phyloP scores from a whole-genome alignment of 1,140 invertebrate genomes.

The Scaptomyza pallida region DNA sequence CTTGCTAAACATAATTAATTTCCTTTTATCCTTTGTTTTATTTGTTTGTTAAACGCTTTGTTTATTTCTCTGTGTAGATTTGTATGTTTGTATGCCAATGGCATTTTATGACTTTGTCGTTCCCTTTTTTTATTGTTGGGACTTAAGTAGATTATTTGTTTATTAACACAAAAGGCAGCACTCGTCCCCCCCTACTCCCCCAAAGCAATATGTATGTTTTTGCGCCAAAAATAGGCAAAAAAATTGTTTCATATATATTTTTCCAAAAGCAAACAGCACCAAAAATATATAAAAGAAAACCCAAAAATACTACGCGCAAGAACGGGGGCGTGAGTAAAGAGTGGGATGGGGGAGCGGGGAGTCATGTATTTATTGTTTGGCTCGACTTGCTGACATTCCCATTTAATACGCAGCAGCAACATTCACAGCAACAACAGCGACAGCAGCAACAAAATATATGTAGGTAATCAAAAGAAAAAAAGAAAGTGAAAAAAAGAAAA shows the following conservation, averaged over 20 bases:
- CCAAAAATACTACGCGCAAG: no score
- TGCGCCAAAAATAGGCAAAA: slow-evolving; percentile 38
- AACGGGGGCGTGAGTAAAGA: no score
- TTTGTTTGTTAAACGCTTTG: no score
- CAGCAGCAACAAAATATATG: slow-evolving; percentile 34
- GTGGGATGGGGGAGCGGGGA: background rate
- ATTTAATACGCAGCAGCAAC: slow-evolving; percentile 39
- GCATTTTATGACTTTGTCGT: slow-evolving; percentile 68
- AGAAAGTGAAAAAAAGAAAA: background rate
- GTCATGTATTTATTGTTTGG: slow-evolving; percentile 61
- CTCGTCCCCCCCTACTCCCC: no score
- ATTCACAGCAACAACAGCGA: slow-evolving; percentile 7
- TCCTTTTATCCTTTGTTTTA: no score
- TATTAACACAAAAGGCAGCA: slow-evolving; percentile 76
- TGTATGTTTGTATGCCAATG: slow-evolving; percentile 15
- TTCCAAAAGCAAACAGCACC: background rate
- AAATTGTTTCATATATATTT: slow-evolving; percentile 5
- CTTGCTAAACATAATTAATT: no score
- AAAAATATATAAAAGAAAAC: background rate
- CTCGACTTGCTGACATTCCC: slow-evolving; percentile 63
- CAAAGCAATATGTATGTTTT: slow-evolving; percentile 17
- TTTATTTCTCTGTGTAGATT: slow-evolving; percentile 17
- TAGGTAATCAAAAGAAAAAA: slow-evolving; percentile 37
- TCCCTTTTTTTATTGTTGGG: slow-evolving; percentile 61
- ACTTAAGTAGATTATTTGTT: slow-evolving; percentile 79